Base-by-base conservation (phyloP, 2,113 vertebrate genomes). In the Anguilla japonica region DNA sequence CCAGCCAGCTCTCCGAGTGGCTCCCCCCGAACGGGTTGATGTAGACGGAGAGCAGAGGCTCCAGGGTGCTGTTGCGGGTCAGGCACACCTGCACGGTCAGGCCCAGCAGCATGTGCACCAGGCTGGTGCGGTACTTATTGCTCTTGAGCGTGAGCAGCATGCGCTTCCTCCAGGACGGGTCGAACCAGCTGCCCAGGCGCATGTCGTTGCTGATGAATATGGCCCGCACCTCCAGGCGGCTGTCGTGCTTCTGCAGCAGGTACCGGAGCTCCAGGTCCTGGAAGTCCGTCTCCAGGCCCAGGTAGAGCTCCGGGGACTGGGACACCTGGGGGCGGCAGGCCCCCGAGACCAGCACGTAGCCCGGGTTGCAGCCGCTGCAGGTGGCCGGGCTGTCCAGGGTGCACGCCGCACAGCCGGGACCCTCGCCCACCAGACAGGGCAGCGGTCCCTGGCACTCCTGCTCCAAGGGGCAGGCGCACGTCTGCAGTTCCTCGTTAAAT, bases 1-100 rank as follows among this genome's bases (percentile, higher is more conserved):
- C 96, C 88, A 97, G 97, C 98, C 98, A 99, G 94, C 98, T 99
- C 93, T 99, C 98, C 0, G 98, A 99, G 87, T 99, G 98, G 92
- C 98, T 99, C 39, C 98, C 98, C 83, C 98, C 98, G 0, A 99
- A 99, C 0, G 98, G 98, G 90, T 99, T 99, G 83, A 99, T 97
- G 0, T 99, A 99, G 90, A 99, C 94, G 13, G 98, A 97, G 94
- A 99, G 95, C 11, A 96, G 96, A 0, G 98, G 98, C 92, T 99
- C 98, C 91, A 99, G 89, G 0, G 97, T 99, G 93, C 97, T 99
- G 94, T 99, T 99, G 91, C 96, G 96, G 82, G 97, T 99, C 92
- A 98, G 96, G 93, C 98, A 99, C 92, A 99, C 97, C 94, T 99
- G 98, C 82, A 98, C 88, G 3, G 97, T 95, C 79, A 99, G 92